Conservation (phyloP, 1,140 invertebrate species). For the Drosophila ambigua region DNA sequence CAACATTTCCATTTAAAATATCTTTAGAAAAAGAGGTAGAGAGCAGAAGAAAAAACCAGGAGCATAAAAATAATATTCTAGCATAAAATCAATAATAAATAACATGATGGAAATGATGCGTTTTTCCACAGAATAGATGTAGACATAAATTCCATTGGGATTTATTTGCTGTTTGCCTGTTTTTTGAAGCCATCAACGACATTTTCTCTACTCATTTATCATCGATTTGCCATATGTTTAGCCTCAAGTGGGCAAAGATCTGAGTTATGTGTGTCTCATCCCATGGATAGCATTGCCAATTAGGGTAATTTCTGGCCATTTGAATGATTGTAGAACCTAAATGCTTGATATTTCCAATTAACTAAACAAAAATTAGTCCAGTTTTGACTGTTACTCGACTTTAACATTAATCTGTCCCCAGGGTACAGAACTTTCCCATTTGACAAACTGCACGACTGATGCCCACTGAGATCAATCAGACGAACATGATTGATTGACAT, state of each 20-base stretch:
- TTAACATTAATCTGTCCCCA: constrained; percentile 41
- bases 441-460: constrained; percentile 45
- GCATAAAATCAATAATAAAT: constrained; percentile 74
- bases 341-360: constrained; percentile 31
- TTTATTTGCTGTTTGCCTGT: constrained; percentile 48
- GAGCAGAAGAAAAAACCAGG: constrained; percentile 8
- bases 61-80: constrained; percentile 10
- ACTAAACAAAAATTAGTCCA: constrained; percentile 27
- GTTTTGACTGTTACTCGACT: not conserved
- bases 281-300: constrained; percentile 43
- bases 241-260: constrained; percentile 52
- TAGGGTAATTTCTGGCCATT: constrained; percentile 20
- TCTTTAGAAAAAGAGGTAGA: not conserved
- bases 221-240: constrained; percentile 71
- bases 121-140: constrained; percentile 49
- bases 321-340: not conserved
- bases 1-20: constrained; percentile 33
- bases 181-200: constrained; percentile 48
- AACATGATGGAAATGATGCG: constrained; percentile 62
- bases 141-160: constrained; percentile 57
- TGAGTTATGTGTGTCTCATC: constrained; percentile 35
- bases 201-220: constrained; percentile 72
- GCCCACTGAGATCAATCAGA: constrained; percentile 61
- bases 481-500: constrained; percentile 73
- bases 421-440: constrained; percentile 36